Base-by-base conservation (phyloP, 2,113 vertebrate genomes). In the Petromus typicus region DNA sequence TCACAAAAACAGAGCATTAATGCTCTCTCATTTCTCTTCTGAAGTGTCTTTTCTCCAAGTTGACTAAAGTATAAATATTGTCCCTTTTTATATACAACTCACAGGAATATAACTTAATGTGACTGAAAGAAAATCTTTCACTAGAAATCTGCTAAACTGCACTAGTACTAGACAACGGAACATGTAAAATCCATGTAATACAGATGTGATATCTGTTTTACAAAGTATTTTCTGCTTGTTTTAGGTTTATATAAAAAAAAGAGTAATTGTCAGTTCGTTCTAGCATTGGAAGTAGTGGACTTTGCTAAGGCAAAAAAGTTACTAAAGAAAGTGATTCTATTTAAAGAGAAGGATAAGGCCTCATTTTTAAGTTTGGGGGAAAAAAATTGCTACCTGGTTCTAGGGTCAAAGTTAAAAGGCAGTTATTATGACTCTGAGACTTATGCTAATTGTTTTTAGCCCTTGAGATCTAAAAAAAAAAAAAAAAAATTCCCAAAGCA, bases 111-210 rank as follows among this genome's bases (percentile, higher is more conserved):
- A 2, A 51, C 79, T 75, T 78, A 34, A 7, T 61, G 16, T 16
- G 3, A 75, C 22, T 76, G 23, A 51, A 82, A 82, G 4, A 78
- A 67, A 1, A 54, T 0, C 23, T 83, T 67, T 89, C 17, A 13
- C 20, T 43, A 48, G 40, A 71, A 94, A 78, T 43, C 8, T 78
- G 45, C 48, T 71, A 25, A n/a, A 40, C 30, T 40, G 37, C 9
- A 93, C 37, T 94, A n/a, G n/a, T 64, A 85, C 45, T 91, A n/a
- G n/a, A 67, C 14, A 79, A 59, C 7, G 59, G 56, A 73, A 91
- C 7, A 64, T 11, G 27, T n/a, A 78, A 3, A 1, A 7, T 66
- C 16, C 69, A 32, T 91, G 3, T 40, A 73, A 45, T 43, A 48
- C 10, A 69, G 80, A 86, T 16, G n/a, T 61, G 11, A 64, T 4